Evolutionary conservation across 2,113 vertebrate species (phyloP), one percentile per base, ranked within the genome.

Genomic region (Melanerpes aurifrons): DNA sequence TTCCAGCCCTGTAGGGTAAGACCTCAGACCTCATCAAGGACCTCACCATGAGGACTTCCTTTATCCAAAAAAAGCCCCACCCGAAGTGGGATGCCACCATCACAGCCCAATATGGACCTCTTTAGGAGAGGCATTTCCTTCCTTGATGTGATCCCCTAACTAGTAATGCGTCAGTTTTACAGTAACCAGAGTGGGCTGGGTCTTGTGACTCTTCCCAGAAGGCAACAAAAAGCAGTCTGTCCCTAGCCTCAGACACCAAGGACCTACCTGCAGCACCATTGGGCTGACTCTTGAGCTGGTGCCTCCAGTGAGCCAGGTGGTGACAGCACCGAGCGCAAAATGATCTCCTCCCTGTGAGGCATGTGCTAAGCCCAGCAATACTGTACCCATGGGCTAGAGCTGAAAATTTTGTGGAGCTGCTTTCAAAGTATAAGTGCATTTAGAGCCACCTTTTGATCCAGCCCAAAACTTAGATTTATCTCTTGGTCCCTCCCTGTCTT

Each of bases 211-310:
- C 45, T 78, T 78, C 70, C 63, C 48, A 88, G 79, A 91, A 80
- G 69, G 66, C 48, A 61, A 8, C 69, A 69, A 74, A 68, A 68
- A 35, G 64, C 2, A 2, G 21, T 24, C 57, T 68, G 64, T n/a
- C 79, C 37, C 29, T 0, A 0, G n/a, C 17, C 18, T 10, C 1
- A 1, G 59, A 22, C 15, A 5, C 35, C 0, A 0, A n/a, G 40
- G 68, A 64, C 47, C 12, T 64, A 71, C 73, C 90, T 94, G 43
- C 63, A 48, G 57, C 2, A 1, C 22, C 37, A 28, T 3, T 3
- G 40, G 29, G 20, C 25, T 73, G 56, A 16, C 9, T 58, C 6
- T 75, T 2, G 1, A 0, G 43, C 68, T 0, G 0, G 31, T 57
- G 79, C 12, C 40, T 64, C 6, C 66, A 57, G 76, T 24, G 53